These are phyloP conservation scores for Ophiodon elongatus DNA, from an alignment of 2,113 vertebrate species.

Conservation along the genomic window DNA sequence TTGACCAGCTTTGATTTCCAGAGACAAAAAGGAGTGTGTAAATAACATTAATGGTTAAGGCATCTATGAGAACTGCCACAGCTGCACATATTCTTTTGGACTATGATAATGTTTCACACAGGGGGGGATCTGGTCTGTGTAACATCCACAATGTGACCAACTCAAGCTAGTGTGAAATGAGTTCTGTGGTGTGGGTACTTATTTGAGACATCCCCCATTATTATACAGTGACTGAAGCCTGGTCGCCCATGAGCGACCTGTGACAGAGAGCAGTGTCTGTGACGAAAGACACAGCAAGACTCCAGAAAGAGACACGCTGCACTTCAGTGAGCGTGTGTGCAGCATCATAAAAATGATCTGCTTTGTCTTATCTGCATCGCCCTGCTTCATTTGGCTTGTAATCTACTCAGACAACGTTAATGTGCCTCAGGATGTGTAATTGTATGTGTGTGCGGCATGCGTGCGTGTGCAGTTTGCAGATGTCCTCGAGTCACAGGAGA, in stretches of 20 bases:
- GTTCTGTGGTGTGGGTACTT: conserved; percentile 17
- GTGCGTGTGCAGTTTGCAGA: conserved; percentile 10
- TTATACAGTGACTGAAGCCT: conserved; percentile 24
- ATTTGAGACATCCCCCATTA: conserved; percentile 30
- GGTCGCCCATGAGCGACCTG: conserved; percentile 27
- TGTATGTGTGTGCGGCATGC: not conserved
- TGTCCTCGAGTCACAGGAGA: conserved; percentile 17
- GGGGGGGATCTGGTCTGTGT: conserved; percentile 5
- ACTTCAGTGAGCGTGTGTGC: not conserved
- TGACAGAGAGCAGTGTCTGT: not conserved
- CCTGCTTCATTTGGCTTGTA: conserved; percentile 27
- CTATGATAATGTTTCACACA: not conserved
- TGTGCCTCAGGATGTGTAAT: conserved; percentile 40
- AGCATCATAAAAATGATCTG: conserved; percentile 9
- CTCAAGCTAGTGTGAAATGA: conserved; percentile 30
- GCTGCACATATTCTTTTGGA: conserved; percentile 20
- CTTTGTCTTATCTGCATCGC: conserved; percentile 38
- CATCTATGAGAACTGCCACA: conserved; percentile 3
- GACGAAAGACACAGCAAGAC: not conserved
- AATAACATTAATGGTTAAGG: conserved; percentile 1
- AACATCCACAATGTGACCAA: conserved; percentile 25
- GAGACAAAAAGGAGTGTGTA: not conserved
- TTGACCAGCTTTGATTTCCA: conserved; percentile 9
- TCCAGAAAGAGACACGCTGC: not conserved
- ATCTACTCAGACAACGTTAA: conserved; percentile 31